Evolutionary conservation across 2,888 invertebrate genomes (phyloP).

Genomic region (Rhagophthalmus giganteus): DNA sequence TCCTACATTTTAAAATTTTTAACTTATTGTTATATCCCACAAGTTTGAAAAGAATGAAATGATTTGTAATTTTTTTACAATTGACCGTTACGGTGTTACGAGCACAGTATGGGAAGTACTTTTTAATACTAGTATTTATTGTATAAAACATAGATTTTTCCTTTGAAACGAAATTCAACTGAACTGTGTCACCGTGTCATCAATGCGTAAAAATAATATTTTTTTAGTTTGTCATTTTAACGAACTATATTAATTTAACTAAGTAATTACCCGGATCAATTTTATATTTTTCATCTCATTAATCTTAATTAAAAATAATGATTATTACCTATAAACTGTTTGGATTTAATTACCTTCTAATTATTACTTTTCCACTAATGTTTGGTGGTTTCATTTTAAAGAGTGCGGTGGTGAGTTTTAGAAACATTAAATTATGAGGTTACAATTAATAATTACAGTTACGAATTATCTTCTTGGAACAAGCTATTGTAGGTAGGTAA

Average conservation of each 20-base stretch:
- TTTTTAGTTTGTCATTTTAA: slow-evolving; percentile 17
- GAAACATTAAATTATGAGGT: not conserved
- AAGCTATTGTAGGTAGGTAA: too few species aligned
- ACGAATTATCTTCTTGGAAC: too few species aligned
- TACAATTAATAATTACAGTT: too few species aligned
- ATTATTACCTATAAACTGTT: not conserved
- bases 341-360: not conserved
- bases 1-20: slow-evolving; percentile 46
- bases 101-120: slow-evolving; percentile 39
- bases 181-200: slow-evolving; percentile 23
- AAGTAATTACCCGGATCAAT: not conserved
- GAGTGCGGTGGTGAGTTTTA: not conserved
- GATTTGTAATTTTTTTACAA: slow-evolving; percentile 46
- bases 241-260: not conserved
- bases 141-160: slow-evolving; percentile 22
- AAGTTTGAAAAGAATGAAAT: slow-evolving; percentile 46
- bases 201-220: slow-evolving; percentile 24
- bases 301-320: slow-evolving; percentile 14
- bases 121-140: slow-evolving; percentile 33
- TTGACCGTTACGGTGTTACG: slow-evolving; percentile 48
- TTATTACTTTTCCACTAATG: not conserved
- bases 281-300: slow-evolving; percentile 11
- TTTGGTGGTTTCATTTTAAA: not conserved
- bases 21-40: slow-evolving; percentile 44
- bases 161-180: slow-evolving; percentile 22